These are phyloP conservation scores for Rhogogaster chlorosoma DNA, from an alignment of 2,888 invertebrate species.

Conservation along the genomic window DNA sequence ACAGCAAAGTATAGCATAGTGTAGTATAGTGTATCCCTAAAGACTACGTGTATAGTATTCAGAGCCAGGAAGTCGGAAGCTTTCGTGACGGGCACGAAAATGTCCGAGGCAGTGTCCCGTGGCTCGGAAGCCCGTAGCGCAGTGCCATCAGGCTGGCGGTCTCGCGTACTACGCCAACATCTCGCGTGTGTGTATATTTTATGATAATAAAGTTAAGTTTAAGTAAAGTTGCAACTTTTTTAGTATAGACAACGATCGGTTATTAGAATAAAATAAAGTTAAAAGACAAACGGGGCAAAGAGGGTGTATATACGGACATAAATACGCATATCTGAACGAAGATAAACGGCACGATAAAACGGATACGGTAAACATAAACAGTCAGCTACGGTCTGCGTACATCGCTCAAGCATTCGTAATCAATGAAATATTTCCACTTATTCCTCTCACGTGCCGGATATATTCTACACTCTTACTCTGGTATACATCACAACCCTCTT, in stretches of 20 bases:
- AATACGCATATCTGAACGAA: too few relatives aligned
- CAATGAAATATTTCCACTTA: too few relatives aligned
- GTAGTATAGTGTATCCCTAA: not conserved
- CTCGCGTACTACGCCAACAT: constrained; percentile 69
- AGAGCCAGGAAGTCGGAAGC: constrained; percentile 57
- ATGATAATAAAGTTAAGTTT: not conserved
- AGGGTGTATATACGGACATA: too few relatives aligned
- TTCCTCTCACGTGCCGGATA: too few relatives aligned
- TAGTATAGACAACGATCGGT: not conserved
- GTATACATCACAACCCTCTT: too few relatives aligned
- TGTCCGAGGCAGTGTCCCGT: constrained; percentile 23
- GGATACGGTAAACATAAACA: too few relatives aligned
- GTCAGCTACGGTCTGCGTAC: too few relatives aligned
- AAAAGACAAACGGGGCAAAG: too few relatives aligned
- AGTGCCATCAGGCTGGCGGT: constrained; percentile 73
- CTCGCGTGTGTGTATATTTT: constrained; percentile 44
- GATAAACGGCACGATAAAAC: too few relatives aligned
- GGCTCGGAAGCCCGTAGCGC: constrained; percentile 69
- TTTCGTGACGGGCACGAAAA: constrained; percentile 54
- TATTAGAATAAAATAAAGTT: not conserved
- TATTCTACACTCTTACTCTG: too few relatives aligned
- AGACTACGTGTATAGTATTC: not conserved
- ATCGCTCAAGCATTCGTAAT: too few relatives aligned
- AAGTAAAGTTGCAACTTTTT: not conserved
- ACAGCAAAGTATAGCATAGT: not conserved